phyloP scores from a whole-genome alignment of 1,140 invertebrate genomes.

The Stenopsyche tienmushanensis region DNA sequence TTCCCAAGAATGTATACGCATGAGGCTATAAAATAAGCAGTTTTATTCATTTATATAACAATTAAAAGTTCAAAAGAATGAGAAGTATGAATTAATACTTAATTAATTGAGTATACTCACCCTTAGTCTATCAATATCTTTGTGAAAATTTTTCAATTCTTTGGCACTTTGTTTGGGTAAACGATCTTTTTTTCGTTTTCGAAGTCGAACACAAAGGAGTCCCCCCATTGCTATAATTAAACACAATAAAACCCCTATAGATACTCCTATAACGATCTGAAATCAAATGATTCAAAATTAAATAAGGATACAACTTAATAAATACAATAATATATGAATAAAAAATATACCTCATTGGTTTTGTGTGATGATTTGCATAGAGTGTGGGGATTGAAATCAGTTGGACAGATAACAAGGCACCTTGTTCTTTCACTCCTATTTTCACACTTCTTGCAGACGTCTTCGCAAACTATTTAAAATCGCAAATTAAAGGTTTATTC shows the following conservation, averaged over 20 bases:
- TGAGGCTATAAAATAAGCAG: constrained; percentile 57
- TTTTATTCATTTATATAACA: background rate
- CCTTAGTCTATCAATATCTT: constrained; percentile 35
- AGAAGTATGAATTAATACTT: background rate
- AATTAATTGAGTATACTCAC: constrained; percentile 22
- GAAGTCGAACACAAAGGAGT: constrained; percentile 27
- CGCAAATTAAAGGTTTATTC: background rate
- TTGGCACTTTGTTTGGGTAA: constrained; percentile 38
- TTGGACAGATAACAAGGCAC: background rate
- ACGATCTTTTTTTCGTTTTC: constrained; percentile 34
- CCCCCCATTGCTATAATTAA: constrained; percentile 33
- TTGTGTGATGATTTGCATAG: background rate
- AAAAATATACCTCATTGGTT: background rate
- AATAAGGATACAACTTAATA: background rate
- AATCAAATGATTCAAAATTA: constrained; percentile 17
- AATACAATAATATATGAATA: background rate
- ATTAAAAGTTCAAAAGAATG: background rate
- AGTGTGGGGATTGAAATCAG: background rate
- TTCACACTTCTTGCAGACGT: constrained; percentile 1
- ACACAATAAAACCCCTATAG: constrained; percentile 30
- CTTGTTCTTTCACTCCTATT: background rate
- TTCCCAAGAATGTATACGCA: constrained; percentile 70
- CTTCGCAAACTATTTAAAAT: constrained; percentile 3
- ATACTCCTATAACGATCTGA: constrained; percentile 32
- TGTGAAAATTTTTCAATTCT: constrained; percentile 37